Percentiles rank a stretch among this genome's conserved stretches.
Evolutionary conservation across 1,140 invertebrate genomes (phyloP).

Genomic region (Rhyzopertha dominica): DNA sequence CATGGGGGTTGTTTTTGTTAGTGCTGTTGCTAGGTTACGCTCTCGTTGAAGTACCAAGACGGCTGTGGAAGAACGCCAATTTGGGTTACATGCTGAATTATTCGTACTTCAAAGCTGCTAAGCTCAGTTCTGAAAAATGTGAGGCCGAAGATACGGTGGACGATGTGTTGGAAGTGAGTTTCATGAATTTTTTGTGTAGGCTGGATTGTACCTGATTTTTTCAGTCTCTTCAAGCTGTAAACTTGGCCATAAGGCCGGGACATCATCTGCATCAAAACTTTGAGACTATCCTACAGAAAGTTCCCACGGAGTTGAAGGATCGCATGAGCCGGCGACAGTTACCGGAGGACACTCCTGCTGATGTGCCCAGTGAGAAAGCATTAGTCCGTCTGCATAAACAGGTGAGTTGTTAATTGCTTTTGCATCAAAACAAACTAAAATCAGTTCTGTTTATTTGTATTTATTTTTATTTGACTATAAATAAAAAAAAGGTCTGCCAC

Average conservation of each 20-base stretch:
- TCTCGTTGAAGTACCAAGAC: conserved; percentile 90
- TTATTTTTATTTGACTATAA: too few relatives aligned
- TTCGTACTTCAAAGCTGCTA: conserved; percentile 96
- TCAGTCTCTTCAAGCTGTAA: conserved; percentile 68
- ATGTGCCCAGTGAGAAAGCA: conserved; percentile 73
- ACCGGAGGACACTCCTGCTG: conserved; percentile 60
- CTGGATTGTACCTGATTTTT: conserved; percentile 28
- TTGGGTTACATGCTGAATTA: conserved; percentile 77
- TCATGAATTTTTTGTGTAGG: neutral
- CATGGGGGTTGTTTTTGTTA: conserved; percentile 96
- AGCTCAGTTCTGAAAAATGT: conserved; percentile 92
- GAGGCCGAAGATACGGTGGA: conserved; percentile 95
- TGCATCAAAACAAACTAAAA: neutral
- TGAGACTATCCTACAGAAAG: conserved; percentile 86
- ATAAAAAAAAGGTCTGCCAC: too few relatives aligned
- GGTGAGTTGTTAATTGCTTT: too few relatives aligned
- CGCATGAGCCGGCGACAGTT: conserved; percentile 60
- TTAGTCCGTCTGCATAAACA: conserved; percentile 76
- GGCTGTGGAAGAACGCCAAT: conserved; percentile 80
- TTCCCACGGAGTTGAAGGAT: conserved; percentile 71
- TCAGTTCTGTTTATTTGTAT: conserved; percentile 5
- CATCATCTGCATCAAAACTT: conserved; percentile 66
- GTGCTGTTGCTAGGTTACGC: conserved; percentile 95
- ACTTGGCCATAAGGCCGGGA: conserved; percentile 59
- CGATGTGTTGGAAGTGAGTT: conserved; percentile 83